Conservation (phyloP, 2,797 vertebrate species). For the Staurois parvus region DNA sequence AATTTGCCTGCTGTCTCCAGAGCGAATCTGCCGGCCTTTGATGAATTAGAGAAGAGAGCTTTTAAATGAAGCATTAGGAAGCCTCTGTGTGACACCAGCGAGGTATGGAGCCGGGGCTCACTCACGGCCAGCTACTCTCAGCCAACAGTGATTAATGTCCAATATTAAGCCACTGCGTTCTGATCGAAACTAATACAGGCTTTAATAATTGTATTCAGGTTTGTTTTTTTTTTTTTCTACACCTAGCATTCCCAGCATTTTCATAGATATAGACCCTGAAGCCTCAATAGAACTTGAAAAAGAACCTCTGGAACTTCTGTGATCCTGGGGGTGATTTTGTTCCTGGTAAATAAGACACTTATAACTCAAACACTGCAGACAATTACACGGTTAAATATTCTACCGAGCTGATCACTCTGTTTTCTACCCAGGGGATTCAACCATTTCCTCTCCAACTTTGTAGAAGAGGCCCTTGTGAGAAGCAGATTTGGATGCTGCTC, state of each 20-base stretch:
- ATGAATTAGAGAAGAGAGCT: conserved; percentile 63
- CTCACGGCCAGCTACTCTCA: conserved; percentile 56
- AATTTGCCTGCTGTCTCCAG: conserved; percentile 61
- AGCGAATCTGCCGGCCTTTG: conserved; percentile 59
- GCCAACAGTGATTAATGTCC: conserved; percentile 63
- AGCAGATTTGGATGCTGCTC: conserved; percentile 62
- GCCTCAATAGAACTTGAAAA: conserved; percentile 17
- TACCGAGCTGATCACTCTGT: too few relatives aligned
- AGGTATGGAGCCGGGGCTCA: conserved; percentile 46
- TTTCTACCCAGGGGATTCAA: neutral
- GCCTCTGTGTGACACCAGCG: conserved; percentile 55
- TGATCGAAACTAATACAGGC: conserved; percentile 62
- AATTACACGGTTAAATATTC: neutral
- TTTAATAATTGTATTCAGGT: conserved; percentile 63
- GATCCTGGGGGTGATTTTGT: neutral
- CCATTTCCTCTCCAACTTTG: neutral
- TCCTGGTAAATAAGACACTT: neutral
- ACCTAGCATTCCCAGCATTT: conserved; percentile 24
- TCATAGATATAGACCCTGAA: conserved; percentile 33
- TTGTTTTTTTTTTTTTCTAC: conserved; percentile 14
- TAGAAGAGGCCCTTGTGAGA: neutral
- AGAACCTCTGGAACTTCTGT: neutral
- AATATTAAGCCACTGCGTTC: conserved; percentile 58
- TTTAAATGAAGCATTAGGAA: conserved; percentile 64
- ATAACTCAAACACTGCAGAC: neutral